Conservation (phyloP, 2,888 invertebrate genomes). For the Eristalinus aeneus region DNA sequence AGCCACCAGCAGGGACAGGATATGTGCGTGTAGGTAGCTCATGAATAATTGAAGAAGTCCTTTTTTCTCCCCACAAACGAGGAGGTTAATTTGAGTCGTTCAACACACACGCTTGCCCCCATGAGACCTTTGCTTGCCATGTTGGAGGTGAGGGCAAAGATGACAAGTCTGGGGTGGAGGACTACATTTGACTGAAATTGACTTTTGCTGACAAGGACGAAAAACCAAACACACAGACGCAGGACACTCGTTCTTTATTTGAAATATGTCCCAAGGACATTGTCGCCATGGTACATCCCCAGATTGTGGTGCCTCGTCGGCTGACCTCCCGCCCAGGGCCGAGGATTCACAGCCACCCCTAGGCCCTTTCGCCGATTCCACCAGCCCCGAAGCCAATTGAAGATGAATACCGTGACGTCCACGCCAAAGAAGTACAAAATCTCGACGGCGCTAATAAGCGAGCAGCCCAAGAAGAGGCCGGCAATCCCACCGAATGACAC, state of each 20-base stretch:
- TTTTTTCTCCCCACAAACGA: constrained; percentile 6
- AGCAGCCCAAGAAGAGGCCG: constrained; percentile 82
- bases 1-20: not conserved
- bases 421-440: constrained; percentile 79
- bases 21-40: constrained; percentile 18
- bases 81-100: constrained; percentile 55
- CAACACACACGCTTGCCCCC: constrained; percentile 11
- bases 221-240: not conserved
- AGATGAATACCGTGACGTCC: constrained; percentile 74
- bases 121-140: not conserved
- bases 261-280: constrained; percentile 29
- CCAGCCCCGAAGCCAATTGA: constrained; percentile 69
- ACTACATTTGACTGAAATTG: constrained; percentile 34
- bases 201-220: constrained; percentile 40
- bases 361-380: constrained; percentile 34
- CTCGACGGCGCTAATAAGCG: constrained; percentile 81
- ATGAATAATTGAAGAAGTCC: constrained; percentile 68
- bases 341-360: constrained; percentile 3
- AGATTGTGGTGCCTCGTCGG: constrained; percentile 17
- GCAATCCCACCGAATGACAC: constrained; percentile 82
- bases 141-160: no score
- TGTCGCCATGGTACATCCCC: constrained; percentile 40
- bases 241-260: constrained; percentile 39
- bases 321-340: constrained; percentile 28
- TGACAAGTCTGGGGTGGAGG: not conserved